Evolutionary conservation across 2,797 vertebrate species (phyloP).

Genomic region (Chromobotia macracanthus): DNA sequence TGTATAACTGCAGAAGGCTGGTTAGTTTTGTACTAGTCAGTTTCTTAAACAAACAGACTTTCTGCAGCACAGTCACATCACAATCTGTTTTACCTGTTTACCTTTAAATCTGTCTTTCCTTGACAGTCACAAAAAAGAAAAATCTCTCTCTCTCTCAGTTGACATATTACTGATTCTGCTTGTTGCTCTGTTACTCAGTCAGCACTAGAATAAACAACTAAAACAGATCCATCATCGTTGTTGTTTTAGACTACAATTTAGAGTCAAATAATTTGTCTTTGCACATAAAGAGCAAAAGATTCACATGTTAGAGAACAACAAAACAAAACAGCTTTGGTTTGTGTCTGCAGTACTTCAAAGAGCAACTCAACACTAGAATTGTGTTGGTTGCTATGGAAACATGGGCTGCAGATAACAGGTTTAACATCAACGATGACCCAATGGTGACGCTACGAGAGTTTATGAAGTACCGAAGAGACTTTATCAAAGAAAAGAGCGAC

Average conservation of each 20-base stretch:
- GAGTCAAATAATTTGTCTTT: too few species aligned
- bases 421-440: slow-evolving; percentile 95
- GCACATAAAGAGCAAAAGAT: too few species aligned
- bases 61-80: neutral
- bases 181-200: slow-evolving; percentile 2
- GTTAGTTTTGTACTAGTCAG: neutral
- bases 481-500: slow-evolving; percentile 97
- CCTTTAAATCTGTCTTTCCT: slow-evolving; percentile 24
- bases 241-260: too few species aligned
- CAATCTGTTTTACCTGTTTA: slow-evolving; percentile 5
- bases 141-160: too few species aligned
- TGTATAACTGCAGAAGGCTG: neutral
- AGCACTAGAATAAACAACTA: slow-evolving; percentile 30
- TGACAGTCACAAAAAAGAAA: too few species aligned
- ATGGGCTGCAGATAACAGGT: slow-evolving; percentile 96
- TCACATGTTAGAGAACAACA: neutral
- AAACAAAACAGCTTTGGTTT: slow-evolving; percentile 20
- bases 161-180: too few species aligned
- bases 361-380: slow-evolving; percentile 96
- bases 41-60: neutral
- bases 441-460: slow-evolving; percentile 95
- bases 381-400: slow-evolving; percentile 98
- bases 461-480: slow-evolving; percentile 98
- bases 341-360: slow-evolving; percentile 89
- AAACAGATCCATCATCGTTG: slow-evolving; percentile 4